Evolutionary conservation across 2,113 vertebrate species (phyloP), one percentile per base, ranked within the genome.

Genomic region (Passer montanus): DNA sequence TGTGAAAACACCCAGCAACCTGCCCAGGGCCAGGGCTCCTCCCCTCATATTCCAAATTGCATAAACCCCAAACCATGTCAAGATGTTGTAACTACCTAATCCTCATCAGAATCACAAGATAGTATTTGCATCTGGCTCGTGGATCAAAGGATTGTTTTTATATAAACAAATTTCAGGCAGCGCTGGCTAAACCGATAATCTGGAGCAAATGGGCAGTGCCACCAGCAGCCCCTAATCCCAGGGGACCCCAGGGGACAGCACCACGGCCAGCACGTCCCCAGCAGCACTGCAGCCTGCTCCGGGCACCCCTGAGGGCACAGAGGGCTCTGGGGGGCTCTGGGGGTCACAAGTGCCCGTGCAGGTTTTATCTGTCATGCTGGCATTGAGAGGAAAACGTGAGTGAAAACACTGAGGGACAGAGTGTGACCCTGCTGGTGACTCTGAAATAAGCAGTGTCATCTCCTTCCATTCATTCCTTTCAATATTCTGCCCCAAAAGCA

Each of bases 101-200:
- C 95, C 89, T 30, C 39, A 49, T 22, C 77, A 15, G 78, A 93
- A 97, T 94, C 82, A 96, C 95, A 96, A 93, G 95, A 94, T 15
- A 47, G 58, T 41, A 87, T 91, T 96, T 96, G 78, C 96, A 97
- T 93, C 94, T 95, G 93, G 68, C 89, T 30, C 6, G 53, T 84
- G 92, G 92, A 96, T 95, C 94, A 97, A 95, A 92, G 93, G 94
- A 94, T 97, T 97, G 92, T 24, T 94, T 96, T 96, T 97, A 96
- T 75, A 95, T 92, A 96, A 96, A 97, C 93, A 97, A 95, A 95
- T 95, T 94, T 62, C 59, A 94, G 94, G 93, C 94, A 79, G 90
- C 37, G 1, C 46, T 49, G 0, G 8, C 87, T 96, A 92, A 96
- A 95, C 55, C 76, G 39, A 80, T 93, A 95, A 95, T 94, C 96